These are phyloP conservation scores for Macrosteles quadrilineatus DNA, from an alignment of 1,140 invertebrate genomes.

Conservation along the genomic window DNA sequence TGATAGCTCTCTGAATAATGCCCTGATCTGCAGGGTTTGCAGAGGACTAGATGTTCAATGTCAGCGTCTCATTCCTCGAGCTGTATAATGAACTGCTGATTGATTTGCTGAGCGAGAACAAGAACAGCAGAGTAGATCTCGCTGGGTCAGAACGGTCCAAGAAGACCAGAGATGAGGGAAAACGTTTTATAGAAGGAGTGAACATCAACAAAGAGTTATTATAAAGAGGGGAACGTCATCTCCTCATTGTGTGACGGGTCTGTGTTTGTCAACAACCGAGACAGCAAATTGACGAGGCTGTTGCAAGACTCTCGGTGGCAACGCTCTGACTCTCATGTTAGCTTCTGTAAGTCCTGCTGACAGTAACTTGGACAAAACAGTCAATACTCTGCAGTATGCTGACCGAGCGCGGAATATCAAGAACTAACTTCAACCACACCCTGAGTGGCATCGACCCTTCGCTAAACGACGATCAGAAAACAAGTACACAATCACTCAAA, in stretches of 20 bases:
- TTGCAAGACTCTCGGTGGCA: slow-evolving; percentile 93
- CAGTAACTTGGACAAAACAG: slow-evolving; percentile 85
- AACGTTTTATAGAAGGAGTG: slow-evolving; percentile 90
- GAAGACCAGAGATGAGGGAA: slow-evolving; percentile 88
- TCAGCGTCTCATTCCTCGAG: too few species aligned
- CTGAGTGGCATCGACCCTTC: neutral
- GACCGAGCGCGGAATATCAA: slow-evolving; percentile 88
- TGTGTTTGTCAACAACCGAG: slow-evolving; percentile 81
- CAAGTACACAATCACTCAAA: neutral
- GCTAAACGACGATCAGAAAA: neutral
- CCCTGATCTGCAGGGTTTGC: too few species aligned
- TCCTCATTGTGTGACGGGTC: slow-evolving; percentile 78
- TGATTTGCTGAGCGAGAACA: slow-evolving; percentile 54
- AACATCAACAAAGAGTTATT: slow-evolving; percentile 92
- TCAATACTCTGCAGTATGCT: slow-evolving; percentile 88
- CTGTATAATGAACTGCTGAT: slow-evolving; percentile 60
- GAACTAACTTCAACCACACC: slow-evolving; percentile 66
- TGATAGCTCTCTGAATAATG: too few species aligned
- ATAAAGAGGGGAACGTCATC: slow-evolving; percentile 91
- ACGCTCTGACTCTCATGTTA: slow-evolving; percentile 91
- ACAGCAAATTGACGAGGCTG: slow-evolving; percentile 89
- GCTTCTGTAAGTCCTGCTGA: slow-evolving; percentile 91
- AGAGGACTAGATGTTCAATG: too few species aligned
- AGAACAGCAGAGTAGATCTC: slow-evolving; percentile 73
- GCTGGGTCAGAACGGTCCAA: slow-evolving; percentile 92